phyloP scores from a whole-genome alignment of 2,113 vertebrate species.

The Tupaia chinensis region DNA sequence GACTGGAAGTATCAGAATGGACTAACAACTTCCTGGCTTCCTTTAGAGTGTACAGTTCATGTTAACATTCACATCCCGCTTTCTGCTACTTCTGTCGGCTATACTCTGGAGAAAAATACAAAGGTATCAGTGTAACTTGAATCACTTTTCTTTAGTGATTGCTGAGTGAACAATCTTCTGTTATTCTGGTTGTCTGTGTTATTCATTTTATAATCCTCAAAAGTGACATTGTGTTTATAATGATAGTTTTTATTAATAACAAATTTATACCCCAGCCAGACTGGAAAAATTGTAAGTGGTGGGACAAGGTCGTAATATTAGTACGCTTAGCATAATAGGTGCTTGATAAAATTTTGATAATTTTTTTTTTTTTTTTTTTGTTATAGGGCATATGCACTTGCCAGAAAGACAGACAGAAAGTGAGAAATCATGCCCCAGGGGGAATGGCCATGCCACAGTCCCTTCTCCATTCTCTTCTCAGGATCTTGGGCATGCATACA shows the following conservation, averaged over 20 bases:
- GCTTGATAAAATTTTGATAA: conserved; percentile 1
- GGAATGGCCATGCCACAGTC: too few species aligned
- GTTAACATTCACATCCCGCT: conserved; percentile 93
- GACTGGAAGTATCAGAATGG: conserved; percentile 96
- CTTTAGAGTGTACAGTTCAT: conserved; percentile 91
- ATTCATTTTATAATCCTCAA: conserved; percentile 27
- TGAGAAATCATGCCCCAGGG: too few species aligned
- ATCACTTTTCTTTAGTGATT: conserved; percentile 29
- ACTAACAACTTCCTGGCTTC: conserved; percentile 91
- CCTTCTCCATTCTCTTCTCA: too few species aligned
- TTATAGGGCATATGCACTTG: too few species aligned
- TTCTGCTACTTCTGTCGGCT: conserved; percentile 83
- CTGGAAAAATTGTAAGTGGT: neutral
- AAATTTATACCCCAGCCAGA: neutral
- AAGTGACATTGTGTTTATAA: neutral
- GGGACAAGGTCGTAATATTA: neutral
- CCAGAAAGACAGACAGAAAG: too few species aligned
- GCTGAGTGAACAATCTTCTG: neutral
- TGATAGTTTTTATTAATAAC: neutral
- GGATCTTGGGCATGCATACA: too few species aligned
- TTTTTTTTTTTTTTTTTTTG: neutral
- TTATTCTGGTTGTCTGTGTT: neutral
- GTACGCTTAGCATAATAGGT: neutral
- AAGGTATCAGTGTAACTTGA: conserved; percentile 87
- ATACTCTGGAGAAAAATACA: conserved; percentile 88